These are phyloP conservation scores for Tympanoctomys barrerae DNA, from an alignment of 2,797 vertebrate species.

Conservation along the genomic window DNA sequence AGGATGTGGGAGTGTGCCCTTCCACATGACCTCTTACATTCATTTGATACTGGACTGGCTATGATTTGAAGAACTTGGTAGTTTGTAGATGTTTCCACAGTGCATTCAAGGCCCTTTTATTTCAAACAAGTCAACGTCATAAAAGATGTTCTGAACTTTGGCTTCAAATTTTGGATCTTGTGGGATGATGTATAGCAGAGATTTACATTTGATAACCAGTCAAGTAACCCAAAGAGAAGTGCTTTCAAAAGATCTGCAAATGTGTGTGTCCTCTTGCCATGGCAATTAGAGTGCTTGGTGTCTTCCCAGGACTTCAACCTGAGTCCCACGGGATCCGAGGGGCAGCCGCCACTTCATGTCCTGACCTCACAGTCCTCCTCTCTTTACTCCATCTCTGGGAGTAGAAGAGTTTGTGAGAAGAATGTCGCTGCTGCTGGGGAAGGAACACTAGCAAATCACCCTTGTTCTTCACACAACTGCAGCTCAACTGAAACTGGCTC, in stretches of 20 bases:
- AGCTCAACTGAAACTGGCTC: not conserved
- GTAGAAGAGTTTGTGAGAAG: too few relatives aligned
- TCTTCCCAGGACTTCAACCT: not conserved
- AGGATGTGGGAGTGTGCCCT: too few relatives aligned
- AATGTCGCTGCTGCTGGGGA: not conserved
- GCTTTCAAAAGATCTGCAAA: not conserved
- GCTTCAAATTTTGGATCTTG: not conserved
- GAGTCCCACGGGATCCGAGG: not conserved
- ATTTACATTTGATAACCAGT: not conserved
- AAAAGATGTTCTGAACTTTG: not conserved
- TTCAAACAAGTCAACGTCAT: not conserved
- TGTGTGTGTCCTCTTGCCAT: not conserved
- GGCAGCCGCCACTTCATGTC: not conserved
- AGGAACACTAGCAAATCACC: not conserved
- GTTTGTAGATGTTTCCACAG: not conserved
- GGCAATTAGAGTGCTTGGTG: not conserved
- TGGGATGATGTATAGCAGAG: not conserved
- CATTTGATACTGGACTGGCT: not conserved
- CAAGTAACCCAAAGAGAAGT: not conserved
- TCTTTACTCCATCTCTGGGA: not conserved
- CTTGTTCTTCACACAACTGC: not conserved
- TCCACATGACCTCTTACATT: not conserved
- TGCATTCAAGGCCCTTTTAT: not conserved
- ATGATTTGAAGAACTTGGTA: not conserved
- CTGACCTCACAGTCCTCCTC: accelerated